Percentiles rank a stretch among this genome's conserved stretches.
Evolutionary conservation across 2,797 vertebrate species (phyloP).

Genomic region (Myotis planiceps): DNA sequence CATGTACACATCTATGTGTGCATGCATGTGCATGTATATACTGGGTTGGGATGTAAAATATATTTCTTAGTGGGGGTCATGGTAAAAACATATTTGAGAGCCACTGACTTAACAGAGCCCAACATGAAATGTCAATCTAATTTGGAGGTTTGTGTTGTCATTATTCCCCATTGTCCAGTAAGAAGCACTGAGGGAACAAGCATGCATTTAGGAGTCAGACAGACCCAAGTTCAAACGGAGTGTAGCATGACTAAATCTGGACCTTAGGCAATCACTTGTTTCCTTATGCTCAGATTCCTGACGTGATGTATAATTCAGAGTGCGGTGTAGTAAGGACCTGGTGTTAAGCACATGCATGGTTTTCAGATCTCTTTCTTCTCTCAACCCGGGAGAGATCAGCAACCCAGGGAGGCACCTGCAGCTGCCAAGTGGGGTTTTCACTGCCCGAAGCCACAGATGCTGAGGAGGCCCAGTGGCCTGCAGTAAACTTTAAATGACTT

Average conservation of each 20-base stretch:
- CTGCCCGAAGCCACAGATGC: background rate
- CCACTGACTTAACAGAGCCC: background rate
- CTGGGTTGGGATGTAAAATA: background rate
- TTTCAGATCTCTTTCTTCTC: conserved; percentile 11
- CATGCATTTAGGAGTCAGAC: background rate
- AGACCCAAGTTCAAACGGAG: conserved; percentile 1
- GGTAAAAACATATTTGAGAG: conserved; percentile 39
- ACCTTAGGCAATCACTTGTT: background rate
- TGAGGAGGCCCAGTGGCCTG: background rate
- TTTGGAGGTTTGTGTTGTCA: conserved; percentile 4
- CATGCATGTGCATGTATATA: background rate
- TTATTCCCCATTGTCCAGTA: background rate
- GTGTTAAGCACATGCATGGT: background rate
- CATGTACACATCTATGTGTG: background rate
- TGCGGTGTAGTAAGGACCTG: background rate
- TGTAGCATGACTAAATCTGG: background rate
- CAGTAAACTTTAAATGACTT: background rate
- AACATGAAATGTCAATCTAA: background rate
- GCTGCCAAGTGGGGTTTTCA: background rate
- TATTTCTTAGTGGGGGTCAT: background rate
- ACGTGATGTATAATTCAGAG: background rate
- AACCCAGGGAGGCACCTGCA: background rate
- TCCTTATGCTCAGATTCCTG: background rate
- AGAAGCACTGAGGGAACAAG: background rate
- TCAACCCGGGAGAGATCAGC: background rate